Evolutionary conservation across 2,888 invertebrate genomes (phyloP).

Genomic region (Gibbula magus): DNA sequence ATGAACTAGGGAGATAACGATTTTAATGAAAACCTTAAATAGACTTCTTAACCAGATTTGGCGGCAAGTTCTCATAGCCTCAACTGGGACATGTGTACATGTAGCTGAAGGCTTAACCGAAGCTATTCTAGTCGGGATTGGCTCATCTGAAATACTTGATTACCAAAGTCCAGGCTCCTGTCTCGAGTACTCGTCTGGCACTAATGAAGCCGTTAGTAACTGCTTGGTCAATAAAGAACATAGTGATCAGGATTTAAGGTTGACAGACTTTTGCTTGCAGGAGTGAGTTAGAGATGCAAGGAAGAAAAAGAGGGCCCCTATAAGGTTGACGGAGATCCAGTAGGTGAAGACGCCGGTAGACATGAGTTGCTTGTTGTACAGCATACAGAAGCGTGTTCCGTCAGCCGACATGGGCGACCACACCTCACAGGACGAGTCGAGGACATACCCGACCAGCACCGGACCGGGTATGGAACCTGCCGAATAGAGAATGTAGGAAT

Average conservation of each 20-base stretch:
- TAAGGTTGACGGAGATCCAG: constrained; percentile 51
- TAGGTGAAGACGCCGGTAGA: constrained; percentile 54
- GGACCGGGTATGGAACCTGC: constrained; percentile 65
- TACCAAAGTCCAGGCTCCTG: too few relatives aligned
- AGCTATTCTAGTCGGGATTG: too few relatives aligned
- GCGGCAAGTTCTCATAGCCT: too few relatives aligned
- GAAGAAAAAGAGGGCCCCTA: constrained; percentile 51
- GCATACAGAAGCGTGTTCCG: constrained; percentile 48
- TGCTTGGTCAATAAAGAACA: too few relatives aligned
- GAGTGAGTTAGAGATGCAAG: constrained; percentile 37
- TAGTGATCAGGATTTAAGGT: neutral
- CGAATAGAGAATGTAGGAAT: neutral
- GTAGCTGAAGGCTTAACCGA: too few relatives aligned
- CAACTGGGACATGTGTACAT: too few relatives aligned
- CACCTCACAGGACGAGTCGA: constrained; percentile 59
- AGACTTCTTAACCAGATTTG: too few relatives aligned
- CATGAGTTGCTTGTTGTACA: constrained; percentile 56
- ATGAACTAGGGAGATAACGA: too few relatives aligned
- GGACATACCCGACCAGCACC: constrained; percentile 59
- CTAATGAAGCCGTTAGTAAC: too few relatives aligned
- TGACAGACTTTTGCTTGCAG: constrained; percentile 5
- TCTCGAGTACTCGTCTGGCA: too few relatives aligned
- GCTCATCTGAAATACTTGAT: too few relatives aligned
- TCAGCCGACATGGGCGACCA: constrained; percentile 48
- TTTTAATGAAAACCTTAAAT: too few relatives aligned